These are phyloP conservation scores for Urophycis tenuis DNA, from an alignment of 2,797 vertebrate species.

Conservation along the genomic window DNA sequence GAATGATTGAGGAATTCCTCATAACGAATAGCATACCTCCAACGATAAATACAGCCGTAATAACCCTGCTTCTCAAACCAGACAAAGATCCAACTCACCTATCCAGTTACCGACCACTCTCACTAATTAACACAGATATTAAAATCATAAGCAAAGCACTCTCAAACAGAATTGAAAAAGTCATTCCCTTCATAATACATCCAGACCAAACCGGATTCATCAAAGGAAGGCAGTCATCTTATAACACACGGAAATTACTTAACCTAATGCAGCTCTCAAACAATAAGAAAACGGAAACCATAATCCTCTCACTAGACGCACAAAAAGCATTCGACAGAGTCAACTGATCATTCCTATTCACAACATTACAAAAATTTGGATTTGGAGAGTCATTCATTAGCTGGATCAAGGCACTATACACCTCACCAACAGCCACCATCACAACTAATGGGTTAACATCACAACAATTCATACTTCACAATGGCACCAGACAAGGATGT, in stretches of 20 bases:
- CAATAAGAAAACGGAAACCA: neutral
- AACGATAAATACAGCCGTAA: neutral
- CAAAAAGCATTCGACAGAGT: no score
- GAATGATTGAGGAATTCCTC: neutral
- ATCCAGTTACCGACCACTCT: neutral
- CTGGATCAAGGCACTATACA: conserved; percentile 9
- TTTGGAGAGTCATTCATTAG: conserved; percentile 13
- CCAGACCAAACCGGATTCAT: conserved; percentile 1
- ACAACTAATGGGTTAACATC: neutral
- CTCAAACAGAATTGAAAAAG: neutral
- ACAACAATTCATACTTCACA: conserved; percentile 10
- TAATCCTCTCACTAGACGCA: neutral
- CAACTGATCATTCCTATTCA: conserved; percentile 2
- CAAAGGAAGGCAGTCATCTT: neutral
- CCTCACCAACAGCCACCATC: neutral
- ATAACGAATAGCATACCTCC: neutral
- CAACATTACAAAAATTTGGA: neutral
- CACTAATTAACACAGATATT: conserved; percentile 7
- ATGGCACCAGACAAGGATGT: conserved; percentile 4
- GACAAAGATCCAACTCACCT: conserved; percentile 6
- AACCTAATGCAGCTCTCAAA: neutral
- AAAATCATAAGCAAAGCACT: conserved; percentile 5
- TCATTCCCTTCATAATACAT: neutral
- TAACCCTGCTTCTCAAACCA: conserved; percentile 3
- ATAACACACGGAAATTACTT: neutral